phyloP scores from a whole-genome alignment of 2,888 invertebrate genomes.

The Achlya flavicornis region DNA sequence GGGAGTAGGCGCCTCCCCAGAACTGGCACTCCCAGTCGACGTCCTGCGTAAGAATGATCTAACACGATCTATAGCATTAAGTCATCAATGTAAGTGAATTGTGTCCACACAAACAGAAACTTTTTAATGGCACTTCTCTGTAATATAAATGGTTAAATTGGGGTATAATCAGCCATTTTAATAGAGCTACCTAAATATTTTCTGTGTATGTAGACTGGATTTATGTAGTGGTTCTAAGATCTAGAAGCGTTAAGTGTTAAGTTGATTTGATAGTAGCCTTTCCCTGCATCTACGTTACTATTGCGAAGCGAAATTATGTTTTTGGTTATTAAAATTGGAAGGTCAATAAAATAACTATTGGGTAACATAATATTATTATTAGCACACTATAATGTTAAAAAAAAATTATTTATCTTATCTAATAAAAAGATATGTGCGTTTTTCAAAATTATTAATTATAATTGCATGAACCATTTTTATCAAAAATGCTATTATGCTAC shows the following conservation, averaged over 20 bases:
- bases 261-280: conserved; percentile 26
- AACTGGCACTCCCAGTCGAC: conserved; percentile 79
- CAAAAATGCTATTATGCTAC: too few species aligned
- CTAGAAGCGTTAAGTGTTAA: conserved; percentile 29
- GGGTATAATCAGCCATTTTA: neutral
- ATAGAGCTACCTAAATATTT: neutral
- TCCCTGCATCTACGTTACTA: conserved; percentile 24
- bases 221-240: conserved; percentile 51
- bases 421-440: too few species aligned
- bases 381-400: too few species aligned
- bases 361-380: too few species aligned
- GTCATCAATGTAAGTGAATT: conserved; percentile 68
- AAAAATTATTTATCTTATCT: too few species aligned
- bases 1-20: conserved; percentile 77
- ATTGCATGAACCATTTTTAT: too few species aligned
- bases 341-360: too few species aligned
- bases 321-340: neutral
- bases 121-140: neutral
- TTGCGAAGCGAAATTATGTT: conserved; percentile 6
- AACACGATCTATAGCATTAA: conserved; percentile 76
- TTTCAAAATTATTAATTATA: too few species aligned
- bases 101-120: conserved; percentile 62
- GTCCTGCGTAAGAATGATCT: conserved; percentile 82
- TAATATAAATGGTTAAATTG: neutral
- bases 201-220: conserved; percentile 62